A percentile compares a stretch with the other conserved stretches of the same genome.
Conservation (phyloP, 2,113 vertebrate species). For the Tetrao urogallus region DNA sequence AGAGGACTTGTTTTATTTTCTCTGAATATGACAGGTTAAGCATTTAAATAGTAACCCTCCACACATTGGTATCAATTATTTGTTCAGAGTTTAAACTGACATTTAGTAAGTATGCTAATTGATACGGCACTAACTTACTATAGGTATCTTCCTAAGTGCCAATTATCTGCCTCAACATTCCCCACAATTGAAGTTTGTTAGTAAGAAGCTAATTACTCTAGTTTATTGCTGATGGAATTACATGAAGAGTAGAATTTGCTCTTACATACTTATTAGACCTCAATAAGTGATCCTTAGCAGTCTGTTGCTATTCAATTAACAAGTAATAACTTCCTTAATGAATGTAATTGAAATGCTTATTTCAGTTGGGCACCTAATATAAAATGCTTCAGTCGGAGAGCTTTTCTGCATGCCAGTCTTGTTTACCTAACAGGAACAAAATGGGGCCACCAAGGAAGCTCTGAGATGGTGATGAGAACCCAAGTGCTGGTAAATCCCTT, state of each 20-base stretch:
- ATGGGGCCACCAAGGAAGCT: background rate
- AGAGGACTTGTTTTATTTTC: slow-evolving; percentile 7
- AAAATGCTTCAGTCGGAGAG: slow-evolving; percentile 52
- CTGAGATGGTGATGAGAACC: background rate
- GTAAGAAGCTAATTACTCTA: slow-evolving; percentile 84
- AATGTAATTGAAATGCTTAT: slow-evolving; percentile 84
- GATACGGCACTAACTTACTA: slow-evolving; percentile 67
- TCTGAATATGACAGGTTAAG: slow-evolving; percentile 31
- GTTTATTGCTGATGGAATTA: slow-evolving; percentile 86
- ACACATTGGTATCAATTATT: slow-evolving; percentile 69
- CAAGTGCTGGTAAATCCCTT: background rate
- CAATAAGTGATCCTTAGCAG: slow-evolving; percentile 83
- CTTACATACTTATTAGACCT: slow-evolving; percentile 81
- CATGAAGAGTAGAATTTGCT: slow-evolving; percentile 78
- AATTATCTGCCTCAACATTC: slow-evolving; percentile 83
- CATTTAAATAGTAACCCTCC: slow-evolving; percentile 65
- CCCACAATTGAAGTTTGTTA: slow-evolving; percentile 82
- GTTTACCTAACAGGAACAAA: slow-evolving; percentile 69
- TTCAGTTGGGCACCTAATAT: slow-evolving; percentile 69
- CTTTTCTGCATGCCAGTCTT: slow-evolving; percentile 50
- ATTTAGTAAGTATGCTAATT: slow-evolving; percentile 78
- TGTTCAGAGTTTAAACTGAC: slow-evolving; percentile 74
- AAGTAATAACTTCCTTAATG: slow-evolving; percentile 86
- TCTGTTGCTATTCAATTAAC: slow-evolving; percentile 85
- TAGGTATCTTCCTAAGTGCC: slow-evolving; percentile 80